phyloP scores from a whole-genome alignment of 2,888 invertebrate species.

The Caenorhabditis sp. region DNA sequence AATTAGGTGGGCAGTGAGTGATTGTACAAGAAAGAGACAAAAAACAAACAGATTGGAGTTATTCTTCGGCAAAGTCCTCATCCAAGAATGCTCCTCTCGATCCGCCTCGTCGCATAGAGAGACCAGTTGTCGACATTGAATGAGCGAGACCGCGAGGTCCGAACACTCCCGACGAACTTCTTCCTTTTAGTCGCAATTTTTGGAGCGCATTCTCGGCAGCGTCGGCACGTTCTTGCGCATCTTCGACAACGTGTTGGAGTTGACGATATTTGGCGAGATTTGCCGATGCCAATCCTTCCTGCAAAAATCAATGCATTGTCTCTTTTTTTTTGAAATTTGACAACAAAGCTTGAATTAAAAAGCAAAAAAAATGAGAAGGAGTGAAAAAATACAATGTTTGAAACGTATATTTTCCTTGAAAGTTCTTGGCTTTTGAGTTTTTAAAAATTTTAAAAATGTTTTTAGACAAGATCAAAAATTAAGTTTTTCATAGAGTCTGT shows the following conservation, averaged over 20 bases:
- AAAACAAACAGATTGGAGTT: constrained; percentile 7
- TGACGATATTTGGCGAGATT: constrained; percentile 75
- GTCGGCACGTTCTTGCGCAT: constrained; percentile 71
- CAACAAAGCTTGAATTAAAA: too few relatives aligned
- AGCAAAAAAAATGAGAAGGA: too few relatives aligned
- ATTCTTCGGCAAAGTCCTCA: constrained; percentile 53
- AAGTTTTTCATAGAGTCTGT: too few relatives aligned
- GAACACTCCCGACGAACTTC: constrained; percentile 55
- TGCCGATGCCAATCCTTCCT: constrained; percentile 73
- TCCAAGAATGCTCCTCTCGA: constrained; percentile 52
- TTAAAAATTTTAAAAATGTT: too few relatives aligned
- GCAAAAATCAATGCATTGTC: constrained; percentile 1
- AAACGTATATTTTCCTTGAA: too few relatives aligned
- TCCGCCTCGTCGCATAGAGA: constrained; percentile 38
- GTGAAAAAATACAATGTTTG: too few relatives aligned
- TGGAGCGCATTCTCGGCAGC: constrained; percentile 73
- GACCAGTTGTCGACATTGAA: constrained; percentile 47
- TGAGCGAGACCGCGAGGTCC: constrained; percentile 56
- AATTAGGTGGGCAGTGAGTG: too few relatives aligned
- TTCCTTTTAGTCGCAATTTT: constrained; percentile 72
- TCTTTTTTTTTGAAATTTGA: too few relatives aligned
- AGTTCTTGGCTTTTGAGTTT: too few relatives aligned
- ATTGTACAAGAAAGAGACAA: constrained; percentile 5
- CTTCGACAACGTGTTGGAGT: constrained; percentile 74
- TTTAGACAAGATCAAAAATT: too few relatives aligned